Evolutionary conservation across 2,113 vertebrate species (phyloP).

Genomic region (Capreolus pygargus): DNA sequence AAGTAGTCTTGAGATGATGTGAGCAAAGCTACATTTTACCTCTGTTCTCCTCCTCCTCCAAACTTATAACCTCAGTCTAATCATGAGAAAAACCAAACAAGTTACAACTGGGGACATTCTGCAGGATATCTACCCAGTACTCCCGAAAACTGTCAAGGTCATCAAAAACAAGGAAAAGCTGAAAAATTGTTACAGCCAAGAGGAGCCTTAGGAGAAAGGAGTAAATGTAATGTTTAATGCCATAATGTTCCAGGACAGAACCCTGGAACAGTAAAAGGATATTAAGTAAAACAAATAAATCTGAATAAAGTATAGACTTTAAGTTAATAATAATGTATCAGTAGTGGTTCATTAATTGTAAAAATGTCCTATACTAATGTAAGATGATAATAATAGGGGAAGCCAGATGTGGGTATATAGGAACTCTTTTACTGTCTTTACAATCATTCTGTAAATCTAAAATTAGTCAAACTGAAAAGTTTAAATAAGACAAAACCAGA

Average conservation of each 20-base stretch:
- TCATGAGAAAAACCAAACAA: neutral
- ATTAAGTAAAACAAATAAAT: neutral
- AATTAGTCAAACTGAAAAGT: neutral
- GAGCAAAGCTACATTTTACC: neutral
- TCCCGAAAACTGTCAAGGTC: neutral
- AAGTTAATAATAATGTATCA: neutral
- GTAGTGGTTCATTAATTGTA: neutral
- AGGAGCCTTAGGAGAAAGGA: neutral
- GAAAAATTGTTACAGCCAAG: neutral
- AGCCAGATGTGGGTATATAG: neutral
- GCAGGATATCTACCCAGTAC: neutral
- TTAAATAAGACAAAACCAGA: neutral
- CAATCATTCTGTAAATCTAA: neutral
- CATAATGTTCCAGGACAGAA: neutral
- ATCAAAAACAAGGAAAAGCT: neutral
- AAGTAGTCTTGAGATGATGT: neutral
- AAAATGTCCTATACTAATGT: neutral
- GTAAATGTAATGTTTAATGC: neutral
- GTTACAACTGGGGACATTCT: neutral
- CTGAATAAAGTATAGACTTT: neutral
- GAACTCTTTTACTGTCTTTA: neutral
- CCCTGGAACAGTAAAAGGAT: neutral
- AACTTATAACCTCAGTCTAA: neutral
- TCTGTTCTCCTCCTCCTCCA: neutral
- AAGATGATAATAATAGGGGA: neutral